These are phyloP conservation scores for Montipora capitata DNA, from an alignment of 92 coral and sea anemone genomes.

Conservation along the genomic window DNA sequence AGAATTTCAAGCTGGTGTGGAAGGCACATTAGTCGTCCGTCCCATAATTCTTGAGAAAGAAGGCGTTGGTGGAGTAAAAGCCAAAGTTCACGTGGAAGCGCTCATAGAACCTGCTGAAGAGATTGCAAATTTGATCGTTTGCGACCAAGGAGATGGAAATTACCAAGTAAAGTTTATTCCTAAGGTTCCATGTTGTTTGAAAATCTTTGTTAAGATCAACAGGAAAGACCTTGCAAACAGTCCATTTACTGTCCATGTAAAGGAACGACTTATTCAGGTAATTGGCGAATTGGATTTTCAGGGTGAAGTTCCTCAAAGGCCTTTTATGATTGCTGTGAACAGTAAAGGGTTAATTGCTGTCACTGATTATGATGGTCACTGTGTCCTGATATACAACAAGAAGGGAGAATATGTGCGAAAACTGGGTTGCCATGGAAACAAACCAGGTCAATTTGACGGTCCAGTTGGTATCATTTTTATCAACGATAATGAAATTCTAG, in stretches of 20 bases:
- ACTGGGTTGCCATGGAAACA: conserved; percentile 8
- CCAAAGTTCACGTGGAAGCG: neutral
- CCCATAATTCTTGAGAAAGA: neutral
- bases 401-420: neutral
- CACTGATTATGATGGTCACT: neutral
- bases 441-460: neutral
- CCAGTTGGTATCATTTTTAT: conserved; percentile 10
- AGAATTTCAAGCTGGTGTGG: neutral
- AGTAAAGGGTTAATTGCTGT: neutral
- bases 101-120: neutral
- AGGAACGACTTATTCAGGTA: neutral
- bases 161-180: neutral
- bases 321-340: neutral
- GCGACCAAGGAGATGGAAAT: neutral
- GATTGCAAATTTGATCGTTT: neutral
- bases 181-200: neutral
- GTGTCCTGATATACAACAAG: neutral
- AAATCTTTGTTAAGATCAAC: neutral
- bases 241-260: neutral
- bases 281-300: neutral
- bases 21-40: neutral
- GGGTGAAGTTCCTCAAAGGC: neutral
- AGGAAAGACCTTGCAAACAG: neutral
- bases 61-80: neutral
- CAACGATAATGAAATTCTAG: neutral